Conservation (phyloP, 2,797 vertebrate species). For the Iguana delicatissima region DNA sequence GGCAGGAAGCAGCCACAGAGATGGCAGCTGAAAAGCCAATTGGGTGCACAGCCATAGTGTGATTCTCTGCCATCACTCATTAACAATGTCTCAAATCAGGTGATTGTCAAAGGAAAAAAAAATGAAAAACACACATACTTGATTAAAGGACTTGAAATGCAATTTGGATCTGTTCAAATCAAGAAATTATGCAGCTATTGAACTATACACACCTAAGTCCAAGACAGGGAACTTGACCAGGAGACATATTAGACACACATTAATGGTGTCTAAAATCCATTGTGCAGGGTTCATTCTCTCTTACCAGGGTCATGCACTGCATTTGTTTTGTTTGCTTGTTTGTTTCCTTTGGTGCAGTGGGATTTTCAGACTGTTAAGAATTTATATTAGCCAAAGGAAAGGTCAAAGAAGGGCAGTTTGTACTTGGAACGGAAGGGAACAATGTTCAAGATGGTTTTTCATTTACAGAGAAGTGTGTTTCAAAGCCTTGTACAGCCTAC, state of each 20-base stretch:
- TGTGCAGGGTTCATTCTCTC: not conserved
- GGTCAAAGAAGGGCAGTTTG: conserved; percentile 10
- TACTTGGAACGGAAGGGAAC: conserved; percentile 21
- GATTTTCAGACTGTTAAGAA: conserved; percentile 21
- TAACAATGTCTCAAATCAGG: not conserved
- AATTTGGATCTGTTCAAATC: not conserved
- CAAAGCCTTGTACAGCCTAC: not conserved
- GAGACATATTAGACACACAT: not conserved
- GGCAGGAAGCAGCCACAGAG: too few species aligned
- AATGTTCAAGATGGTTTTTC: conserved; percentile 4
- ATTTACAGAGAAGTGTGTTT: conserved; percentile 13
- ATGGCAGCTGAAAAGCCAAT: too few species aligned
- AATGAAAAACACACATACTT: not conserved
- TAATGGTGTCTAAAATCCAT: conserved; percentile 3
- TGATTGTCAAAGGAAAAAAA: not conserved
- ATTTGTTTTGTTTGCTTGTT: conserved; percentile 13
- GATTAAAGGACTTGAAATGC: not conserved
- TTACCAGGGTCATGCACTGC: not conserved
- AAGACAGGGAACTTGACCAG: not conserved
- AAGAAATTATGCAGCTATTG: not conserved
- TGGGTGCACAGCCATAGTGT: too few species aligned
- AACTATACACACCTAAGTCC: not conserved
- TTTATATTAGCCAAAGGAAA: conserved; percentile 32
- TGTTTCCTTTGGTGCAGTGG: conserved; percentile 13
- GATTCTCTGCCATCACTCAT: not conserved